These are phyloP conservation scores for Catamblyrhynchus diadema DNA, from an alignment of 2,797 vertebrate species.

Conservation along the genomic window DNA sequence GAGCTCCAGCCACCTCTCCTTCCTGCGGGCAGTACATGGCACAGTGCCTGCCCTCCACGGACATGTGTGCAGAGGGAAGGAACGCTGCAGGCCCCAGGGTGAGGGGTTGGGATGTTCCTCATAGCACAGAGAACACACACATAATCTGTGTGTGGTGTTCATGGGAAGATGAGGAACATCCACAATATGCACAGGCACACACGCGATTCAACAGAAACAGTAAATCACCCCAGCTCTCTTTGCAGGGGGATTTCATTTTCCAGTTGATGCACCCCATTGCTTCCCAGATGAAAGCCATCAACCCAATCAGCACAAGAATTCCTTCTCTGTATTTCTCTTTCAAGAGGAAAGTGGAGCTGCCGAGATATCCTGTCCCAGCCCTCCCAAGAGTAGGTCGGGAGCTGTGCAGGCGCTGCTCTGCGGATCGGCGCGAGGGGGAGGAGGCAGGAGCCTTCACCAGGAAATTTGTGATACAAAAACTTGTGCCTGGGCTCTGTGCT, in stretches of 20 bases:
- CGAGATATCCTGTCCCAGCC: fast-evolving
- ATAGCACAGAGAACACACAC: neutral
- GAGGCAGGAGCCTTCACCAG: neutral
- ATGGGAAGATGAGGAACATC: neutral
- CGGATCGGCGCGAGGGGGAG: neutral
- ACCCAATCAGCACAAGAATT: neutral
- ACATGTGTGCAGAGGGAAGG: fast-evolving
- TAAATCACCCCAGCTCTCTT: neutral
- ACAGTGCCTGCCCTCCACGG: neutral
- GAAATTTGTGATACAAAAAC: constrained; percentile 44
- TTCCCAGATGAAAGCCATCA: neutral
- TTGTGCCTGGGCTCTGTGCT: constrained; percentile 13
- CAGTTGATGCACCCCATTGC: neutral
- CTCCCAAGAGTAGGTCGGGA: neutral
- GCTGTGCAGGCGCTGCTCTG: neutral
- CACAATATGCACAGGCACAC: neutral
- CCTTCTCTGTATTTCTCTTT: neutral
- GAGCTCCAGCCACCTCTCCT: neutral
- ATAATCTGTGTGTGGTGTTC: fast-evolving
- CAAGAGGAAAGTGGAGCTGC: neutral
- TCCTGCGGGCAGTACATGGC: neutral
- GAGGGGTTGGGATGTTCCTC: neutral
- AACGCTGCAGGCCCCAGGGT: neutral
- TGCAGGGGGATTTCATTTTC: neutral
- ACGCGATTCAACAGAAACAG: neutral